Base-by-base conservation (phyloP, 2,888 invertebrate species). In the Acanthosepion pharaonis region DNA sequence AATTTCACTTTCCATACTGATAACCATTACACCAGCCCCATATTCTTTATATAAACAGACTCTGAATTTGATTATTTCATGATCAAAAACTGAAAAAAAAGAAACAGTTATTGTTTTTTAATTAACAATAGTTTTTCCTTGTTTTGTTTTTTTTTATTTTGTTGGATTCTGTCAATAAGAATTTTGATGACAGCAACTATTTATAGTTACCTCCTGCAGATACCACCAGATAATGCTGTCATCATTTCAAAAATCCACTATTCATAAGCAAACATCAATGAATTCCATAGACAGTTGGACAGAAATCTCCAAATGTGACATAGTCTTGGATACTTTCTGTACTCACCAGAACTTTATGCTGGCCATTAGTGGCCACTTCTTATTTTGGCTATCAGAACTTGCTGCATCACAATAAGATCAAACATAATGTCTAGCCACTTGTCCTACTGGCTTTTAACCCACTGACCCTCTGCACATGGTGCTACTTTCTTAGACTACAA, bases 381-480 rank as follows among this genome's bases (percentile, higher is more conserved):
- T 78, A 78, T 78, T 78, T 78, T 78, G 78, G 78, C 78, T 11
- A 78, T 33, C n/a, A n/a, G 78, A 78, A 78, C n/a, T 78, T 78
- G 78, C 78, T n/a, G 78, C n/a, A 78, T 78, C n/a, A 78, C 78
- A 78, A 78, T 78, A 78, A 78, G 78, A 78, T 78, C 78, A 78
- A 78, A 78, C 78, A n/a, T n/a, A 78, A 78, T 33, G 78, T 78
- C 78, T 78, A 78, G n/a, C 78, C 78, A 78, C 78, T 78, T 78
- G 78, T 78, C 78, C 78, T 78, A 33, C 18, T 78, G n/a, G 78
- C 78, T 78, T 78, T 78, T 78, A 78, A 78, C 78, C 78, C 78
- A 33, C 78, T 78, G 78, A 78, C n/a, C n/a, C n/a, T 78, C 78
- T 9, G 33, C 78, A 78, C n/a, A 33, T 78, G 78, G n/a, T n/a